Conservation (phyloP, 2,113 vertebrate genomes). For the Macaca mulatta region DNA sequence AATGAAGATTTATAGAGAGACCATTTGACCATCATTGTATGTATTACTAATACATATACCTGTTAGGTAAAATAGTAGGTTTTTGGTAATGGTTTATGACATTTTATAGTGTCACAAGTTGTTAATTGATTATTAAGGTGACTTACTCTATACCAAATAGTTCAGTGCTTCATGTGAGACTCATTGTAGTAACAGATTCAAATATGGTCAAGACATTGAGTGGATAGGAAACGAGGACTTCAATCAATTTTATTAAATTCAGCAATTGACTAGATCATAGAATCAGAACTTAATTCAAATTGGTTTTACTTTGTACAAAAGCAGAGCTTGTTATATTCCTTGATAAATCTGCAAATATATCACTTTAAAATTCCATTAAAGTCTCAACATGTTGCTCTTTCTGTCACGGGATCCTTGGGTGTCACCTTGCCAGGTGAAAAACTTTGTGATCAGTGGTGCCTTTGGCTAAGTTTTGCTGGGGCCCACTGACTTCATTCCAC, state of each 20-base stretch:
- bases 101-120: not conserved
- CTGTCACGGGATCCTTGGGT: no score
- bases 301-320: not conserved
- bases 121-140: not conserved
- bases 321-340: not conserved
- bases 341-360: not conserved
- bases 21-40: not conserved
- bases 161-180: not conserved
- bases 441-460: no score
- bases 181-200: not conserved
- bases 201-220: not conserved
- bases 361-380: not conserved
- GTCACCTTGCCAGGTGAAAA: no score
- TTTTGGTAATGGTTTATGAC: not conserved
- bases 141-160: not conserved
- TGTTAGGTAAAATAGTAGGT: not conserved
- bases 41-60: not conserved
- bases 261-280: not conserved
- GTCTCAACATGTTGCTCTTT: slow-evolving; percentile 15
- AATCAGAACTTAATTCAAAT: not conserved
- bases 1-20: not conserved
- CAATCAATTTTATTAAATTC: not conserved
- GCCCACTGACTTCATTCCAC: no score
- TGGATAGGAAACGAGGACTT: not conserved
- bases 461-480: no score